Conservation (phyloP, 2,888 invertebrate genomes). For the Drosophila mayaguana region DNA sequence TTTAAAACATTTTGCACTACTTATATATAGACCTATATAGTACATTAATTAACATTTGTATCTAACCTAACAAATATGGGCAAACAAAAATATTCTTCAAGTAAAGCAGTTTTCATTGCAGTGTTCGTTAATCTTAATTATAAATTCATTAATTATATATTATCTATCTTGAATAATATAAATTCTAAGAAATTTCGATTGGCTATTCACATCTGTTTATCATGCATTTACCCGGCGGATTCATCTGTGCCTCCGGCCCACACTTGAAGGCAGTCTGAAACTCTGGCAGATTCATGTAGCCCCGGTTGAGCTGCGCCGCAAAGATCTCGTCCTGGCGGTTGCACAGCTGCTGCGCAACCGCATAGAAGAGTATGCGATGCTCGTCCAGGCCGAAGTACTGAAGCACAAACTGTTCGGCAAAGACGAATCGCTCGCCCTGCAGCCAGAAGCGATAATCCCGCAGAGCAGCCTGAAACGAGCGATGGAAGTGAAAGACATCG, state of each 20-base stretch:
- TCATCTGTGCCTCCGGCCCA: conserved; percentile 68
- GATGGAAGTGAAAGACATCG: conserved; percentile 74
- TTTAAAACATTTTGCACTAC: too few relatives aligned
- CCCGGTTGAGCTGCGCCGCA: conserved; percentile 76
- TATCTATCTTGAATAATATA: neutral
- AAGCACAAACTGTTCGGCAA: conserved; percentile 81
- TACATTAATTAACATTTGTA: too few relatives aligned
- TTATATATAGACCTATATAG: too few relatives aligned
- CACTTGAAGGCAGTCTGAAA: conserved; percentile 82
- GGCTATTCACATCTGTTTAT: conserved; percentile 39
- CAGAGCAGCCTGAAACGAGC: conserved; percentile 72
- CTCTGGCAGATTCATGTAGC: conserved; percentile 80
- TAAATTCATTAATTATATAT: neutral
- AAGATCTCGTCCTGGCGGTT: conserved; percentile 73
- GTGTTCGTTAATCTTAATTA: too few relatives aligned
- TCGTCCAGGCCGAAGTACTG: conserved; percentile 77
- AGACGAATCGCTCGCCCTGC: conserved; percentile 81
- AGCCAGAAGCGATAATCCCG: conserved; percentile 82
- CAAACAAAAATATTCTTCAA: too few relatives aligned
- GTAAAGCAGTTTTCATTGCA: too few relatives aligned
- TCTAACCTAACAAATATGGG: too few relatives aligned
- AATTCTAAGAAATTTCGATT: neutral
- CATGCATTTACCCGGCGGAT: conserved; percentile 81
- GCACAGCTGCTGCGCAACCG: conserved; percentile 81
- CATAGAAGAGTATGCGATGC: conserved; percentile 79